Evolutionary conservation across 1,140 invertebrate genomes (phyloP).

Genomic region (Aphelenchoides avenae): DNA sequence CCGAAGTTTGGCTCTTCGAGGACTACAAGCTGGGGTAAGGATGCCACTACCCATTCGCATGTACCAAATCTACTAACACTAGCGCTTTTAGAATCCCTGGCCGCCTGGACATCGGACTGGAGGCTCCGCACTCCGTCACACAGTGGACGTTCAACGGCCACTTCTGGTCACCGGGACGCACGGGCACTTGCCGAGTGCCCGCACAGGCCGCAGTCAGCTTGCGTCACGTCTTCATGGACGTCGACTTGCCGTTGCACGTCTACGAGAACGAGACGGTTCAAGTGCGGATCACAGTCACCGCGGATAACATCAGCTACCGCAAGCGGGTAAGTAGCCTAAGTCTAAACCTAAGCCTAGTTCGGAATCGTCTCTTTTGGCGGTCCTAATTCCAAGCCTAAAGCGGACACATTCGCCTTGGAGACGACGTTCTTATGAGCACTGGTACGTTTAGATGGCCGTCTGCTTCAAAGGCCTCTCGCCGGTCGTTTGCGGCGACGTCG

Average conservation of each 20-base stretch:
- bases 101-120: conserved; percentile 4
- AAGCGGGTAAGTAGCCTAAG: conserved; percentile 3
- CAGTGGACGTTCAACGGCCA: conserved; percentile 29
- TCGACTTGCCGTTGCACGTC: conserved; percentile 34
- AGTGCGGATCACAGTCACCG: conserved; percentile 36
- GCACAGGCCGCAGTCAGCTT: conserved; percentile 2
- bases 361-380: not conserved
- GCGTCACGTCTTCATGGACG: conserved; percentile 39
- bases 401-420: no score
- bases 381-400: no score
- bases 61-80: no score
- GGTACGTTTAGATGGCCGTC: conserved; percentile 35
- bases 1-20: conserved; percentile 41
- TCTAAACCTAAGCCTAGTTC: conserved; percentile 11
- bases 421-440: no score
- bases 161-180: conserved; percentile 32
- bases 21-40: conserved; percentile 38
- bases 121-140: conserved; percentile 39
- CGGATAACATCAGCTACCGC: no score
- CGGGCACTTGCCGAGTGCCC: conserved; percentile 21
- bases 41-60: no score
- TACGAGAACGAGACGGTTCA: conserved; percentile 42
- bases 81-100: no score
- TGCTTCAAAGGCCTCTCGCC: conserved; percentile 41
- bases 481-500: conserved; percentile 39